Evolutionary conservation across 2,888 invertebrate species (phyloP), one percentile per base, ranked within the genome.

Genomic region (Pandemis heparana): DNA sequence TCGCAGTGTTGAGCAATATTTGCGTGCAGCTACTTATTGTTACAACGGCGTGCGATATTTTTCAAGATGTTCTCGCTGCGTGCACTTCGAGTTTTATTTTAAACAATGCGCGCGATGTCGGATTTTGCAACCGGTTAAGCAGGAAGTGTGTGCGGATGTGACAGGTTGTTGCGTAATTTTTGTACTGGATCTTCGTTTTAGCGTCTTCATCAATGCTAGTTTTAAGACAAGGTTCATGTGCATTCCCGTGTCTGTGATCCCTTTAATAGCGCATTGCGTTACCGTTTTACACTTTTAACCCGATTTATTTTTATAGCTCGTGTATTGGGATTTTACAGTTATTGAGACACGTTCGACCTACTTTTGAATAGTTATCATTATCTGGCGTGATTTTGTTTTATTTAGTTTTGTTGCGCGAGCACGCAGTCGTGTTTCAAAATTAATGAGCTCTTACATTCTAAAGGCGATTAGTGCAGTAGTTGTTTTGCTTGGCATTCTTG

Each of bases 351-450:
- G 68, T 73, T 60, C 68, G 72, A 63, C 72, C 68, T 41, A 73
- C 72, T 63, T 63, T 63, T 38, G 18, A n/a, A 38, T 39, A 46
- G 53, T 67, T 53, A 62, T 62, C 67, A 85, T 91, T 82, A 79
- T 83, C 78, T 78, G 79, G 81, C 77, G 75, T 80, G 81, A 83
- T 86, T 85, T 83, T 85, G 81, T 79, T 86, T 51, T 14, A 64
- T 65, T 64, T 5, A 38, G 9, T 38, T 63, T 48, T 23, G 10
- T 16, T 18, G 8, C 23, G 23, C 63, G 46, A 48, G 63, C 63
- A 23, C 16, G 14, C 14, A 63, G 32, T 65, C 10, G 48, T 38
- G 32, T 46, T 65, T 16, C 38, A 16, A 41, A 32, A 32, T 64
- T 9, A 64, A 46, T 59, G 43, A 48, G 71, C 38, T 39, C 18